Base-by-base conservation (phyloP, 1,140 invertebrate species). In the Brachionus paranguensis region DNA sequence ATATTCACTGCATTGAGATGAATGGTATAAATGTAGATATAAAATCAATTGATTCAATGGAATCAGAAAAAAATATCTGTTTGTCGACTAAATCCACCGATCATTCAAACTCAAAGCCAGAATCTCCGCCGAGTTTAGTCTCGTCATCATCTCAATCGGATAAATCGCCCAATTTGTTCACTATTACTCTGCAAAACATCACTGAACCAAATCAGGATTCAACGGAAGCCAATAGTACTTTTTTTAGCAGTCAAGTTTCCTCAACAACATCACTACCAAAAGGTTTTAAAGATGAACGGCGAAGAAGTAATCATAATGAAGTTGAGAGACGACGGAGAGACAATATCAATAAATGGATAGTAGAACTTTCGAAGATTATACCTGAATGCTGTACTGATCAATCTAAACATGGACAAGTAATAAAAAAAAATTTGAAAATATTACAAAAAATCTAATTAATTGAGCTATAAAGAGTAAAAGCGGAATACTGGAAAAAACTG, bases 291-390 rank as follows among this genome's bases (percentile, higher is more conserved):
- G 53, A 60, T 8, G 53, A 60, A 10, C n/a, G 53, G 20, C n/a
- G 45, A 12, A 47, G 45, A 47, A 47, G 53, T 20, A 60, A 20
- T 20, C 53, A 60, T 3, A 60, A 60, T 60, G 53, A 85, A 90
- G 90, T 91, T 85, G 91, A 91, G 85, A 86, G 91, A 83, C 84
- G 90, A 72, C 64, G 91, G 83, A 90, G 95, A 86, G 95, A 97
- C 87, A 97, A 97, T 92, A 97, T 97, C 83, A 97, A 97, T 88
- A 95, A 94, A 88, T 97, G 95, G 95, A 97, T 97, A 86, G 92
- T 93, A 33, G 95, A 95, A 88, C 90, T 97, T 76, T 94, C 94
- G 11, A 95, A 95, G 88, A 92, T 96, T 14, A 88, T 91, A 1
- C 91, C 91, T 65, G 90, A 91, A 70, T 91, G 90, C 87, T 86